These are phyloP conservation scores for Onychorhynchus coronatus DNA, from an alignment of 2,113 vertebrate species.

Conservation along the genomic window DNA sequence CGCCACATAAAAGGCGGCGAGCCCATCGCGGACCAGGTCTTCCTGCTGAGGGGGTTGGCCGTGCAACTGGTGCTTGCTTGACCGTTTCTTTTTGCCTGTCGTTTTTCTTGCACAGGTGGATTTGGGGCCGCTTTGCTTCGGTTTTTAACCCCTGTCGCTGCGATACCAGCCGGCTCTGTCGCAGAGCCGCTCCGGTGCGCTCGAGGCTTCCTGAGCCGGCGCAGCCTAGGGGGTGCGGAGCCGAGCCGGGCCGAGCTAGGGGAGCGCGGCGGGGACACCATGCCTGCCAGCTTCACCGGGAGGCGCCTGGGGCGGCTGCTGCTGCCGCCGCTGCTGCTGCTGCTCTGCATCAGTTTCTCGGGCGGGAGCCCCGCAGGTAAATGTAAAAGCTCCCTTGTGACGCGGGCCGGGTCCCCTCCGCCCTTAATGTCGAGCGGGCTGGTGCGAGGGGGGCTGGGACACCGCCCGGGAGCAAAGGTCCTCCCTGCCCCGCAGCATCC, in stretches of 20 bases:
- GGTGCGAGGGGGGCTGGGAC: background rate
- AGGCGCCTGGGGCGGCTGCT: background rate
- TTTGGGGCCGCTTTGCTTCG: too few relatives aligned
- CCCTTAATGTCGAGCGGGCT: background rate
- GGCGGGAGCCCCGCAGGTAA: conserved; percentile 23
- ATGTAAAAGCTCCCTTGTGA: fast-evolving
- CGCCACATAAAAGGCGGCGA: background rate
- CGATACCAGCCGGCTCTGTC: background rate
- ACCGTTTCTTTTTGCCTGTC: fast-evolving
- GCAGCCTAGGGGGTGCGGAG: background rate
- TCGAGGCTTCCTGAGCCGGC: background rate
- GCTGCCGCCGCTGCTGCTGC: background rate
- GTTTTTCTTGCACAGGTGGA: fast-evolving
- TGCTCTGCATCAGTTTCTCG: background rate
- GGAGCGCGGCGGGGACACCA: background rate
- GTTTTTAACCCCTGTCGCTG: too few relatives aligned
- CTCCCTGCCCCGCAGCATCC: background rate
- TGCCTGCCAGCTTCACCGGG: background rate
- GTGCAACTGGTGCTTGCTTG: fast-evolving
- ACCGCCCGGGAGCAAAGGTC: background rate
- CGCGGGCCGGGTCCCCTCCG: background rate
- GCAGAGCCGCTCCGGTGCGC: background rate
- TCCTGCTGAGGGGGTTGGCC: fast-evolving
- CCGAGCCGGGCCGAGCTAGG: background rate
- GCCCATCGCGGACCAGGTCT: fast-evolving